Percentiles rank a stretch among this genome's conserved stretches.
phyloP scores from a whole-genome alignment of 2,888 invertebrate species.

The Callinectes sapidus region DNA sequence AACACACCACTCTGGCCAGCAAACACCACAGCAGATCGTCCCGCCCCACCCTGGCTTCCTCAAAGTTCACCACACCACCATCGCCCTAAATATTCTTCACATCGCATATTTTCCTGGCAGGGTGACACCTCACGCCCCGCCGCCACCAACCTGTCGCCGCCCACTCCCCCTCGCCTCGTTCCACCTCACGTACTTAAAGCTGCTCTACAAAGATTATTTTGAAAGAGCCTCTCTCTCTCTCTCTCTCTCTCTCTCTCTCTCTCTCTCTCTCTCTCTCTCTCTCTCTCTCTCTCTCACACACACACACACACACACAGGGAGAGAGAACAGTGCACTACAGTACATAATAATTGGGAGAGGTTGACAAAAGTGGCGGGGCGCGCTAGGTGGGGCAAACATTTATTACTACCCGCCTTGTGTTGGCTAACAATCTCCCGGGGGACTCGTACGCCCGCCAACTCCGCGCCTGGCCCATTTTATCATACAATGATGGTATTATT shows the following conservation, averaged over 20 bases:
- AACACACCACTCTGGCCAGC: neutral
- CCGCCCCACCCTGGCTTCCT: neutral
- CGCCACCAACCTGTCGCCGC: neutral
- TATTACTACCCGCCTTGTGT: conserved; percentile 60
- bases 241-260: neutral
- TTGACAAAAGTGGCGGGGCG: conserved; percentile 40
- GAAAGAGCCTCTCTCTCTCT: neutral
- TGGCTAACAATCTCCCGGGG: conserved; percentile 67
- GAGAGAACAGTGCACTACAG: neutral
- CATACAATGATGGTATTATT: conserved; percentile 69
- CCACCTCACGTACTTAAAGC: neutral
- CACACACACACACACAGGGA: neutral
- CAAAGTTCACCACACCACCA: conserved; percentile 23
- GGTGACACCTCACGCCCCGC: conserved; percentile 13
- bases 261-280: neutral
- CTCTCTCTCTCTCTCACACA: neutral
- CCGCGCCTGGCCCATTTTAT: conserved; percentile 58
- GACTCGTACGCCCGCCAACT: conserved; percentile 58
- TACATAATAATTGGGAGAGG: conserved; percentile 48
- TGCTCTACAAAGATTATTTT: neutral
- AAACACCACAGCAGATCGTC: neutral
- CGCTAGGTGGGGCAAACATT: conserved; percentile 60
- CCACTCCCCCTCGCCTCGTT: neutral
- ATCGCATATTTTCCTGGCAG: conserved; percentile 20
- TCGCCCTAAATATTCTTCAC: conserved; percentile 36